These are phyloP conservation scores for Antitype chi DNA, from an alignment of 2,888 invertebrate genomes.

Conservation along the genomic window DNA sequence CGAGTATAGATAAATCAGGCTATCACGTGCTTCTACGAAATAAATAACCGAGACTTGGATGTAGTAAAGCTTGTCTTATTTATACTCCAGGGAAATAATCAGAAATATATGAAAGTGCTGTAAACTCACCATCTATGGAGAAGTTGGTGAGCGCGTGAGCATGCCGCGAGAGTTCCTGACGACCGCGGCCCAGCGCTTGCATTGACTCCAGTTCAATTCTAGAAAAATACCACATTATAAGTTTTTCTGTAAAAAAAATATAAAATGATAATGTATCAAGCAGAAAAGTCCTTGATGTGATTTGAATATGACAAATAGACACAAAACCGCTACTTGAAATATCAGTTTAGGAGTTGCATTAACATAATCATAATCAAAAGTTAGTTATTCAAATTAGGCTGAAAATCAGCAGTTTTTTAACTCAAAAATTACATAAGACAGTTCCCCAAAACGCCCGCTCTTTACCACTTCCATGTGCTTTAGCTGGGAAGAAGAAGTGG, in stretches of 20 bases:
- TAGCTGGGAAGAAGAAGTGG: not conserved
- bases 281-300: not conserved
- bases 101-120: no score
- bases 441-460: not conserved
- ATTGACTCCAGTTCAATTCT: constrained; percentile 94
- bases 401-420: not conserved
- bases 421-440: not conserved
- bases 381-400: not conserved
- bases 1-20: constrained; percentile 34
- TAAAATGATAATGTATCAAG: not conserved
- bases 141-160: constrained; percentile 84
- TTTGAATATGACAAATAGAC: not conserved
- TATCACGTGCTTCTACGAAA: not conserved
- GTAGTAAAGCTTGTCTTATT: constrained; percentile 13
- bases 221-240: constrained; percentile 55
- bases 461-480: not conserved
- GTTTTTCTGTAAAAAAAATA: not conserved
- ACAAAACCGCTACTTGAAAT: not conserved
- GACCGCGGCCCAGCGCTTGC: constrained; percentile 92
- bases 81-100: constrained; percentile 25
- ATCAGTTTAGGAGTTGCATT: not conserved
- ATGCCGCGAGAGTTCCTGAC: constrained; percentile 85
- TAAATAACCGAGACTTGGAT: no score
- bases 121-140: constrained; percentile 85
- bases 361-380: not conserved